Base-by-base conservation (phyloP, 1,140 invertebrate species). In the Telenomus remus region DNA sequence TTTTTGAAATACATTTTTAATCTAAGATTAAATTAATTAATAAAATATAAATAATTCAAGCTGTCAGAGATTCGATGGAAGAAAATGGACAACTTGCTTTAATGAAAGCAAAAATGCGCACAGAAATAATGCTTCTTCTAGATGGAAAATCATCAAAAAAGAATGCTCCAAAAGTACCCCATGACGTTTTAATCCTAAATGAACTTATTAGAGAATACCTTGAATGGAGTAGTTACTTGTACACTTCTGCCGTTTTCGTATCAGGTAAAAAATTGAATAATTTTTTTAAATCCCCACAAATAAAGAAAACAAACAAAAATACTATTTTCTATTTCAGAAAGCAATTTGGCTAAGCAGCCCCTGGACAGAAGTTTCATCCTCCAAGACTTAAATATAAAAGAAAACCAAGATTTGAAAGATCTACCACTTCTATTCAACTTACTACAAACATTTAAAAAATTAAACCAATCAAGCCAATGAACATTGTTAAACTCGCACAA, bases 211-310 rank as follows among this genome's bases (percentile, higher is more conserved):
- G 86, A 66, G 88, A 89, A 69, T 89, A 89, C 77, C 71, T 89
- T 9, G 85, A 89, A 53, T 89, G 89, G 88, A 87, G 86, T 76
- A 88, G 86, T 33, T 89, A 88, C 55, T 86, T 85, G 37, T 89
- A 89, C 46, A 86, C 87, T 4, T 79, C 83, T 55, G 11, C 51
- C 46, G 51, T 68, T 66, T 75, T 78, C 57, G 47, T 54, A 56
- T 33, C 53, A 59, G 60, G 64, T 68, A 53, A 59, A 50, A 33
- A 59, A 57, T 59, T 33, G 35, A n/a, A n/a, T n/a, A n/a, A n/a
- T n/a, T n/a, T n/a, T n/a, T n/a, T n/a, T n/a, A n/a, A n/a, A n/a
- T n/a, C n/a, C n/a, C n/a, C n/a, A n/a, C n/a, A n/a, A n/a, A n/a
- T n/a, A n/a, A n/a, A n/a, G n/a, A n/a, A n/a, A n/a, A n/a, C n/a